These are phyloP conservation scores for Hyaena hyaena DNA, from an alignment of 2,113 vertebrate species.

Conservation along the genomic window DNA sequence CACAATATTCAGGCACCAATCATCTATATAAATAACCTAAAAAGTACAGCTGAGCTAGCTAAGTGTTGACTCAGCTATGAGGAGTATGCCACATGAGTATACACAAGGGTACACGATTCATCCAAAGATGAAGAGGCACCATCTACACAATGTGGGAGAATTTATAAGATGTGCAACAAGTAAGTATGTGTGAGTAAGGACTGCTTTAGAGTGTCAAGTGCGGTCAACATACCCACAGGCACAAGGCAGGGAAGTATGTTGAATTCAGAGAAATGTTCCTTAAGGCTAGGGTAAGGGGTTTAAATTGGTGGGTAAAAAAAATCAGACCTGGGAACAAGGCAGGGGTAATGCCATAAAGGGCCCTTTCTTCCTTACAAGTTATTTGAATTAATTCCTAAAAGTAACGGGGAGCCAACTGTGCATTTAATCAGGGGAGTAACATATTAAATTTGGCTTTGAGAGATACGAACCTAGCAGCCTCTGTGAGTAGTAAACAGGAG, in stretches of 20 bases:
- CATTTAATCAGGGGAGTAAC: background rate
- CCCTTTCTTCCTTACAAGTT: background rate
- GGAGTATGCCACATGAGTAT: background rate
- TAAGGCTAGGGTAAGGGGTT: background rate
- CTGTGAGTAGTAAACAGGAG: background rate
- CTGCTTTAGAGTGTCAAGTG: background rate
- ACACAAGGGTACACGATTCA: background rate
- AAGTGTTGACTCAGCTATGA: background rate
- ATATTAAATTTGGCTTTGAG: background rate
- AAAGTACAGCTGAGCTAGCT: background rate
- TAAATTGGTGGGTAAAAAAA: background rate
- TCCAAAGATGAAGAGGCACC: background rate
- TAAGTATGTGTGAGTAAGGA: background rate
- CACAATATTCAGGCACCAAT: background rate
- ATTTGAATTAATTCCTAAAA: background rate
- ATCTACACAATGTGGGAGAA: background rate
- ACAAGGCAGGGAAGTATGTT: background rate
- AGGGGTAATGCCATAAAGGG: background rate
- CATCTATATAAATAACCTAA: background rate
- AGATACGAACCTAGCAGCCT: background rate
- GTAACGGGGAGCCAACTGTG: background rate
- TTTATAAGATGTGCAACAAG: background rate
- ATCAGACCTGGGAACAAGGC: background rate
- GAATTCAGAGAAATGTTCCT: background rate
- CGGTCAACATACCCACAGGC: background rate